phyloP scores from a whole-genome alignment of 2,888 invertebrate species.

The Opisthograptis luteolata region DNA sequence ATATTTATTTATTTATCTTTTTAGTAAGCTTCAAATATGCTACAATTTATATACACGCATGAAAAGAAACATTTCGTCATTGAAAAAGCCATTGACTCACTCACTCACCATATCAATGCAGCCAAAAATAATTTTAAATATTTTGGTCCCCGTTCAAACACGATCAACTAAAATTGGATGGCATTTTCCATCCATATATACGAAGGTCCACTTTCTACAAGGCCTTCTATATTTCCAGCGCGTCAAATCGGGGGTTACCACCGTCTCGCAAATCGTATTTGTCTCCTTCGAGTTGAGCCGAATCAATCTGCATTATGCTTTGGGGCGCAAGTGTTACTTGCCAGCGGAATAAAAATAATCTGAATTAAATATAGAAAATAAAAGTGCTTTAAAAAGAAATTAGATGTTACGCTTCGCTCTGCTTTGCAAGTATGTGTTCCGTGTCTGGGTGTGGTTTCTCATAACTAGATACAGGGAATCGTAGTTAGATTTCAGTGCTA shows the following conservation, averaged over 20 bases:
- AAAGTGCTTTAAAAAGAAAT: too few species aligned
- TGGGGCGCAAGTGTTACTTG: constrained; percentile 37
- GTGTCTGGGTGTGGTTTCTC: too few species aligned
- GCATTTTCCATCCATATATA: constrained; percentile 20
- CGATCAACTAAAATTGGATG: constrained; percentile 18
- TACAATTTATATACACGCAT: too few species aligned
- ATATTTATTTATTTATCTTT: too few species aligned
- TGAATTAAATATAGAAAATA: too few species aligned
- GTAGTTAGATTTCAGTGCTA: too few species aligned
- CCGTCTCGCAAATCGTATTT: constrained; percentile 75
- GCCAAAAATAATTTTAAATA: constrained; percentile 16
- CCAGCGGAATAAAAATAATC: background rate
- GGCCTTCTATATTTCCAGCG: constrained; percentile 59
- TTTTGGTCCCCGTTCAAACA: constrained; percentile 1
- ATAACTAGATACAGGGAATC: too few species aligned
- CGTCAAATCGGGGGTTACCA: constrained; percentile 53
- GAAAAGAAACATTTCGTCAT: too few species aligned
- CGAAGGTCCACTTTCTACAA: constrained; percentile 17
- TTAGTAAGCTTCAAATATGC: too few species aligned
- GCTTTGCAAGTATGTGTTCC: too few species aligned
- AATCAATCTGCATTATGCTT: constrained; percentile 80
- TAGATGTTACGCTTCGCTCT: too few species aligned
- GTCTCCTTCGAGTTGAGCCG: constrained; percentile 71
- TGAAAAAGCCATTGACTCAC: too few species aligned
- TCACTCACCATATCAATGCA: constrained; percentile 2